phyloP scores from a whole-genome alignment of 2,797 vertebrate species.

The Numenius phaeopus region DNA sequence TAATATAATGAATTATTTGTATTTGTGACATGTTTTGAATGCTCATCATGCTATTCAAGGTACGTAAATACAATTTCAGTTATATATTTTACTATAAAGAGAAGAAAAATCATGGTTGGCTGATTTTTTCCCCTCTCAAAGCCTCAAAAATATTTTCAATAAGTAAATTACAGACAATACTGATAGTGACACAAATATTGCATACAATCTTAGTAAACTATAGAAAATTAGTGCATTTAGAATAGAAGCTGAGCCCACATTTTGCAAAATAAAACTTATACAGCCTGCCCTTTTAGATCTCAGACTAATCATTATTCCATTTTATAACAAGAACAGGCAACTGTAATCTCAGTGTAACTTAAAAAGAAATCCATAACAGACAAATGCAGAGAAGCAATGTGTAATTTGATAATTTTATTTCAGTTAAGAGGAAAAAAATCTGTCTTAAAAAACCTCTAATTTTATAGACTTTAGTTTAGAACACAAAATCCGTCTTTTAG shows the following conservation, averaged over 20 bases:
- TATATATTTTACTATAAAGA: background rate
- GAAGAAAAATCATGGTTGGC: background rate
- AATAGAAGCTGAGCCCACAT: background rate
- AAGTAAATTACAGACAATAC: background rate
- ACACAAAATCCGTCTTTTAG: background rate
- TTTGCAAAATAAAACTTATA: background rate
- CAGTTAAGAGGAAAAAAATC: background rate
- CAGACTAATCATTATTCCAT: background rate
- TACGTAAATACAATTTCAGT: background rate
- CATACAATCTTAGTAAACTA: background rate
- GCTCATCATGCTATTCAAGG: background rate
- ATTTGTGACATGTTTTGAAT: background rate
- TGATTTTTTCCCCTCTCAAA: background rate
- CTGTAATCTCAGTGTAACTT: background rate
- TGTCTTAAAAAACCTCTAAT: background rate
- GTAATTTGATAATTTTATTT: constrained; percentile 10
- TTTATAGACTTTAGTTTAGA: background rate
- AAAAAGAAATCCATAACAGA: background rate
- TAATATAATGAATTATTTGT: background rate
- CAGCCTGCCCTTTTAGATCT: background rate
- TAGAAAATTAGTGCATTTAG: background rate
- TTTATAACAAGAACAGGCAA: background rate
- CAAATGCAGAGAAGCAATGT: background rate
- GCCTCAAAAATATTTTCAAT: background rate
- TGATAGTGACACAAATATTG: background rate